Base-by-base conservation (phyloP, 2,888 invertebrate species). In the Watsonalla cultraria region DNA sequence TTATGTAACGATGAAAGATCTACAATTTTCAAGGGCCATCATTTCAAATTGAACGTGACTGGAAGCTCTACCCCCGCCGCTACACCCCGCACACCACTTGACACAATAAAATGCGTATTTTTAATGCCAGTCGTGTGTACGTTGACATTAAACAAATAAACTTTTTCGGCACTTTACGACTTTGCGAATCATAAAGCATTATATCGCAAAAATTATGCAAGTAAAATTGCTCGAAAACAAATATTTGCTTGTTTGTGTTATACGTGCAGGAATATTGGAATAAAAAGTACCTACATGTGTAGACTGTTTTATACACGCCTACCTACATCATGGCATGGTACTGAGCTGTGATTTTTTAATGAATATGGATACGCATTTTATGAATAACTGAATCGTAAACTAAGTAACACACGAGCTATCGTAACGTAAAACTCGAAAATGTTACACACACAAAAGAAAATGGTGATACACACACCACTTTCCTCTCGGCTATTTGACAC, bases 31-130 rank as follows among this genome's bases (percentile, higher is more conserved):
- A 63, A 59, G 57, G 58, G 35, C 60, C 59, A 69, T 66, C 74
- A 72, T 68, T 65, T 60, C 58, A 62, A 70, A 68, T 64, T 61
- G 65, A 60, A 67, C 61, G 58, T 62, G 63, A 63, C 60, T 64
- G 55, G 52, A 48, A 54, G 47, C 57, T 45, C 45, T 65, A 61
- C 61, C 42, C 55, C 60, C 24, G 24, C 24, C 24, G 24, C 24
- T 24, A 24, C 24, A 24, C 24, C 24, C 24, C 57, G 62, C 59
- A 54, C 58, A 56, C 60, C 60, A 61, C 58, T 66, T 42, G 42
- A 51, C 45, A 59, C 62, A 57, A 62, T 62, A 64, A 71, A 63
- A 62, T 55, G 61, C 54, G 58, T 61, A 55, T 34, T 47, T 45
- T 47, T 37, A 35, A 49, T 34, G 39, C 13, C 34, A 51, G 15